A percentile compares a stretch with the other conserved stretches of the same genome.
Evolutionary conservation across 2,797 vertebrate genomes (phyloP).

Genomic region (Gymnocypris eckloni): DNA sequence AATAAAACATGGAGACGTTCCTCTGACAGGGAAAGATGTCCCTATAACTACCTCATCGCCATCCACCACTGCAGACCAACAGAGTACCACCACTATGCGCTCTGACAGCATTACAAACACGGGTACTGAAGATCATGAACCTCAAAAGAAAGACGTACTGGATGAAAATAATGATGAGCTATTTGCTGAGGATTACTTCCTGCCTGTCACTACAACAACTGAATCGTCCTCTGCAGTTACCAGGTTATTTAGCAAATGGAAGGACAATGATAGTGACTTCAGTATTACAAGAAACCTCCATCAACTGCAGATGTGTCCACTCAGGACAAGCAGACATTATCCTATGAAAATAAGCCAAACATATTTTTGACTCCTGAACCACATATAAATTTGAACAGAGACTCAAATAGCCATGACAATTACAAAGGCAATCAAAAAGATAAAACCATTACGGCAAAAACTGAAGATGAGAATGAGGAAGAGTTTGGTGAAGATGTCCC

Average conservation of each 20-base stretch:
- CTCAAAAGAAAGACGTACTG: constrained; percentile 42
- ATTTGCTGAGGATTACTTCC: constrained; percentile 76
- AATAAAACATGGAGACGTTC: constrained; percentile 31
- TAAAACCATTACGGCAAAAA: constrained; percentile 20
- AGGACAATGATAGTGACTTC: constrained; percentile 27
- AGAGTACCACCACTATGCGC: constrained; percentile 22
- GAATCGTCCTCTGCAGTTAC: constrained; percentile 53
- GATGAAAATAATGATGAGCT: constrained; percentile 55
- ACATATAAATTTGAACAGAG: neutral
- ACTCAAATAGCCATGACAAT: neutral
- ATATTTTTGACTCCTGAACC: neutral
- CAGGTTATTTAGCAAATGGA: constrained; percentile 52
- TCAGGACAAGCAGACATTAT: constrained; percentile 28
- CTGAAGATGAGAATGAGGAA: constrained; percentile 20
- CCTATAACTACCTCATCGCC: constrained; percentile 57
- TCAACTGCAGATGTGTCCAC: constrained; percentile 50
- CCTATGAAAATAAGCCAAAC: neutral
- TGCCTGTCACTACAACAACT: constrained; percentile 71
- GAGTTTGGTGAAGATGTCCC: constrained; percentile 36
- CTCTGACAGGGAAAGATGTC: constrained; percentile 55
- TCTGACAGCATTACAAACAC: neutral
- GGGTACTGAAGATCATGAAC: neutral
- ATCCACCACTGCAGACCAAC: constrained; percentile 32
- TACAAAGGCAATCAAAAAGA: neutral
- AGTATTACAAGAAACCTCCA: constrained; percentile 45